Evolutionary conservation across 2,888 invertebrate species (phyloP), one percentile per base, ranked within the genome.

Genomic region (Tenthredo scrophulariae): DNA sequence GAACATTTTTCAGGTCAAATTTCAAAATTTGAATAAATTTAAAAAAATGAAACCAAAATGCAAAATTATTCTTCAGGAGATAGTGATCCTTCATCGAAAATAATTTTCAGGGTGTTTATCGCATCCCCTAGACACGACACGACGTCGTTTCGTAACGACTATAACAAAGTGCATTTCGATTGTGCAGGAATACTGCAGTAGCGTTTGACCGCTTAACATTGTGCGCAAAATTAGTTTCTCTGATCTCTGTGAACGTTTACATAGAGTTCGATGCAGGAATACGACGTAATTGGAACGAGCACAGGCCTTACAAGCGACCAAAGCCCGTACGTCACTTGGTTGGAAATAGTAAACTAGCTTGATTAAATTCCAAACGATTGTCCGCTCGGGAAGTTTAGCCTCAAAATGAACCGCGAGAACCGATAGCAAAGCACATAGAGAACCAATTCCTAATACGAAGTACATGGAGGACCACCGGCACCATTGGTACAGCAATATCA

Each of bases 311-410:
- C 40, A 74, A 22, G 13, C 22, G 40, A 26, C n/a, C 43, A 43
- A 40, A 43, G 37, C n/a, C 43, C 13, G 2, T 26, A n/a, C 50
- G 58, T 58, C 62, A 62, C 37, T 62, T 10, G 58, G 15, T 7
- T 18, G 26, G 40, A 43, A 80, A 80, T 37, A 62, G 37, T n/a
- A 62, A 80, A 58, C 80, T 40, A 54, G 43, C 77, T 50, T 80
- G 40, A 80, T 80, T 80, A 80, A 80, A 80, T 80, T 80, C 80
- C 80, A 26, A 80, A 58, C 80, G 80, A 80, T 80, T 80, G 80
- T 80, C 80, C 80, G 40, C n/a, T 62, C 26, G 37, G 80, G 50
- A 62, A 80, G 80, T 80, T 62, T 80, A 22, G 58, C 80, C 9
- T 22, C 13, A 80, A 80, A 80, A 18, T 80, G 29, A 67, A 67